A percentile compares a stretch with the other conserved stretches of the same genome.
These are phyloP conservation scores for Apoda limacodes DNA, from an alignment of 2,888 invertebrate genomes.

Conservation along the genomic window DNA sequence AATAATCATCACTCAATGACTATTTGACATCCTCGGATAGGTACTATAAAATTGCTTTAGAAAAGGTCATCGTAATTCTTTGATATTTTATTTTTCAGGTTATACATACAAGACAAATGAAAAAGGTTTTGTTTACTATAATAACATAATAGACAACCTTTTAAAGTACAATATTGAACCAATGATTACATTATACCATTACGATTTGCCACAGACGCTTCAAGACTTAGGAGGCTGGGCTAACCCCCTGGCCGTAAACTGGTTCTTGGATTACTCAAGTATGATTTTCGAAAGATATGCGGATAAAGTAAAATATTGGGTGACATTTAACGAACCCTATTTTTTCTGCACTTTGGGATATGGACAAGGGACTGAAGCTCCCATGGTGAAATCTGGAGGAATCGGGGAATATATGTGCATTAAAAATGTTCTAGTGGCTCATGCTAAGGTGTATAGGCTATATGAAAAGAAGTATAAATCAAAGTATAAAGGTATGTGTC, in stretches of 20 bases:
- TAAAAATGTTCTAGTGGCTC: slow-evolving; percentile 68
- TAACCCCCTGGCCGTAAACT: slow-evolving; percentile 33
- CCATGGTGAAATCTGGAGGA: slow-evolving; percentile 41
- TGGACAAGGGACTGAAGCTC: slow-evolving; percentile 35
- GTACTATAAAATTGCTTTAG: too few relatives aligned
- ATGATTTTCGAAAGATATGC: slow-evolving; percentile 51
- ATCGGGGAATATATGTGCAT: slow-evolving; percentile 64
- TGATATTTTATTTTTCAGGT: slow-evolving; percentile 31
- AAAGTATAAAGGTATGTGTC: slow-evolving; percentile 34
- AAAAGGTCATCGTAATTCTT: too few relatives aligned
- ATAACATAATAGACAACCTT: slow-evolving; percentile 62
- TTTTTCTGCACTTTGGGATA: slow-evolving; percentile 56
- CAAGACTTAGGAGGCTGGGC: slow-evolving; percentile 49
- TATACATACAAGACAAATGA: slow-evolving; percentile 41
- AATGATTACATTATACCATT: slow-evolving; percentile 44
- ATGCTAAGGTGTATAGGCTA: slow-evolving; percentile 60
- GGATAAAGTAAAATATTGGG: slow-evolving; percentile 65
- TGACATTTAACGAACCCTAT: slow-evolving; percentile 72
- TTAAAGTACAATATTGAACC: slow-evolving; percentile 40
- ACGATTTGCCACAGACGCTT: slow-evolving; percentile 41
- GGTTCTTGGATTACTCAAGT: slow-evolving; percentile 62
- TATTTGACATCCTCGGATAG: too few relatives aligned
- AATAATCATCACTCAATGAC: too few relatives aligned
- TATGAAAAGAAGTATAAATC: slow-evolving; percentile 45
- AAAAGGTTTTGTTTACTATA: slow-evolving; percentile 62